Percentiles rank a stretch among this genome's conserved stretches.
These are phyloP conservation scores for Taxidea taxus DNA, from an alignment of 2,113 vertebrate species.

Conservation along the genomic window DNA sequence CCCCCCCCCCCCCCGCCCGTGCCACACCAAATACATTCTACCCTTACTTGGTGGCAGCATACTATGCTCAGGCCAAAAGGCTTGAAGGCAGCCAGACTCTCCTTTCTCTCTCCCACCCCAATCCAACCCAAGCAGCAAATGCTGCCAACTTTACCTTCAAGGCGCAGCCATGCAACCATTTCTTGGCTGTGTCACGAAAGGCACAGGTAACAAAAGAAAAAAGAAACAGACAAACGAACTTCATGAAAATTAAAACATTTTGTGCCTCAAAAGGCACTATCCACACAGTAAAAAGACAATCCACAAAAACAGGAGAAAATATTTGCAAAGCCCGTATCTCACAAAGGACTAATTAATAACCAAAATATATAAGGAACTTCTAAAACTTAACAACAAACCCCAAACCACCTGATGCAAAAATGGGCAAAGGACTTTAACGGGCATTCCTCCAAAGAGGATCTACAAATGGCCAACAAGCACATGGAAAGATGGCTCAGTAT, in stretches of 20 bases:
- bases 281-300: not conserved
- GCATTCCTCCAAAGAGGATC: not conserved
- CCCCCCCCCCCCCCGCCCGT: no score
- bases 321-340: not conserved
- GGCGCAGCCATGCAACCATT: not conserved
- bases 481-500: not conserved
- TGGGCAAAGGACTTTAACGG: not conserved
- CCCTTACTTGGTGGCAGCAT: not conserved
- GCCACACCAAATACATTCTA: rapidly evolving
- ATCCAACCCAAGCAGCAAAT: not conserved
- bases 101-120: not conserved
- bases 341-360: not conserved
- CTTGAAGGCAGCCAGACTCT: not conserved
- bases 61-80: rapidly evolving
- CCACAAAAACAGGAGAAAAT: not conserved
- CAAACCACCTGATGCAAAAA: not conserved
- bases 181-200: not conserved
- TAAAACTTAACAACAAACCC: not conserved
- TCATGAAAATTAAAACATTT: not conserved
- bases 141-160: not conserved
- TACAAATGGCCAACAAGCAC: not conserved
- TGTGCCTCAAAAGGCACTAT: not conserved
- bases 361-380: not conserved
- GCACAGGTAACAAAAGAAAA: not conserved
- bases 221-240: not conserved